Evolutionary conservation across 2,113 vertebrate species (phyloP), one percentile per base, ranked within the genome.

Genomic region (Cyprinodon tularosa): DNA sequence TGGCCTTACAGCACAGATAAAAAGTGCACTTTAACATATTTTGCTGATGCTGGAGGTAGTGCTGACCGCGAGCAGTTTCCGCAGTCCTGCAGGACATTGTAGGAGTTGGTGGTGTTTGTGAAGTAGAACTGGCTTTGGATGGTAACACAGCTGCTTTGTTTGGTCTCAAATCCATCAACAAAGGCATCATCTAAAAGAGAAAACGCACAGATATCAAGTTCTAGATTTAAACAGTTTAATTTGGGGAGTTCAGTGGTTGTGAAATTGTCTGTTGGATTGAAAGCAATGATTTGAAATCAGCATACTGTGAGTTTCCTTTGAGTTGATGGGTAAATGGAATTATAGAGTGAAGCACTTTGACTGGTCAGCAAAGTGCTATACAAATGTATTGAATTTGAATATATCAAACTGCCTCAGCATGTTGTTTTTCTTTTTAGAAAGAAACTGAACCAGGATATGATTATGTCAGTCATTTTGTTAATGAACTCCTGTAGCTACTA

Each of bases 111-210:
- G 91, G 95, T 95, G 22, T 96, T 96, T 80, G 96, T 97, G 84
- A 99, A 99, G 91, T 96, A 98, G 91, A 97, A 99, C 93, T 99
- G 98, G 4, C 97, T 99, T 88, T 98, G 96, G 83, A 98, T 97
- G 91, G 96, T 96, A 87, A 99, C 96, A 88, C 98, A 99, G 93
- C 96, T 97, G 59, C 95, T 97, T 85, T 97, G 95, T 71, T 95
- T 95, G 29, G 92, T 78, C 78, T 99, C 98, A 80, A 94, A 93
- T 65, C 94, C 90, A 17, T 99, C 96, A 1, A 95, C 95, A 3
- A 94, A 86, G 36, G 96, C 87, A 20, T 97, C 94, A 47, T 95
- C 97, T 98, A 88, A 66, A 93, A 81, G 69, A 77, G 39, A 84
- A 44, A 42, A 62, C 22, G 1, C 29, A 57, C 37, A 37, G 50